Evolutionary conservation across 2,113 vertebrate genomes (phyloP), one percentile per base, ranked within the genome.

Genomic region (Urocynchramus pylzowi): DNA sequence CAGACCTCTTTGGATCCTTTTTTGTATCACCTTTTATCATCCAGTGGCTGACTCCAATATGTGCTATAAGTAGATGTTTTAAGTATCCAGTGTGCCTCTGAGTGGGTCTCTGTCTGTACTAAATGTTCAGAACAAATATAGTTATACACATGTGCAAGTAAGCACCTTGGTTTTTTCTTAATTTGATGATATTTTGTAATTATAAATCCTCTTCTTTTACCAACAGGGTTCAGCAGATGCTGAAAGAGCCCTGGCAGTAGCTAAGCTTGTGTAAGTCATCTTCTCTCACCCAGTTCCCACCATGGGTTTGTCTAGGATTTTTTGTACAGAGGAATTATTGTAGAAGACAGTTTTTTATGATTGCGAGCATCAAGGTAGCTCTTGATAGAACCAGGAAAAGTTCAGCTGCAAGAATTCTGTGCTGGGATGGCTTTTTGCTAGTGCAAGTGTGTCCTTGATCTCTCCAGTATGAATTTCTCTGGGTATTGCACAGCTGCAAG

Each of bases 181-280:
- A 41, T 69, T 74, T 84, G 28, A n/a, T 86, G 3, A 10, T 75
- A 23, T 54, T 84, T 92, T 81, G 3, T 90, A 70, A 35, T 65
- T 73, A 11, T 24, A 54, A 78, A 70, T 42, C 37, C 37, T 87
- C 41, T 97, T 85, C 54, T 74, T 98, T 61, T 90, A 77, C 89
- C 78, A 87, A 90, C 76, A 99, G 99, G 99, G 99, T 60, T 99
- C 99, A 12, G 98, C 99, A 45, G 98, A 99, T 81, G 98, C 99
- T 47, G 98, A 99, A 85, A 98, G 99, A 97, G 99, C 99, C 12
- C 95, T 99, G 93, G 95, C 97, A 13, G 99, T 99, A 84, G 99
- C 99, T 84, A 98, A 95, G 79, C 99, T 99, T 56, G 98, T 99
- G 99, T 99, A 98, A 99, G 99, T 99, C 37, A 39, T 63, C 13